A percentile compares a stretch with the other conserved stretches of the same genome.
phyloP scores from a whole-genome alignment of 2,888 invertebrate genomes.

The Aphodius sticticus region DNA sequence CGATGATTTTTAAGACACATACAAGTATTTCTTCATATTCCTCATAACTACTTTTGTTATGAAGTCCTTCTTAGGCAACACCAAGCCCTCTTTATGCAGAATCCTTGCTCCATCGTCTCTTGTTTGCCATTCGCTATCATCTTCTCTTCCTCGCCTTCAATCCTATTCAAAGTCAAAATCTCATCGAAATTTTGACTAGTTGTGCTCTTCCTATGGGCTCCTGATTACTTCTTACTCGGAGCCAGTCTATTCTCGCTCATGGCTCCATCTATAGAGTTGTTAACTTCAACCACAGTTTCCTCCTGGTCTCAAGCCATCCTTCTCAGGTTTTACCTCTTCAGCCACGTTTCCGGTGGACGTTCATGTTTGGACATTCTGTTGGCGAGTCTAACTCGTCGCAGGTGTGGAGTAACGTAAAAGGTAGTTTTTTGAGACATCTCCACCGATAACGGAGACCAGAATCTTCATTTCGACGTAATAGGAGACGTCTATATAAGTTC shows the following conservation, averaged over 20 bases:
- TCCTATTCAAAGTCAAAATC: constrained; percentile 50
- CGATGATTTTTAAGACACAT: no score
- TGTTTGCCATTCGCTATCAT: constrained; percentile 39
- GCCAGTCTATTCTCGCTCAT: constrained; percentile 16
- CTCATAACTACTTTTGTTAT: constrained; percentile 44
- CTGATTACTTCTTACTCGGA: constrained; percentile 25
- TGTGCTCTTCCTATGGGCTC: constrained; percentile 26
- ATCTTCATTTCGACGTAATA: constrained; percentile 89
- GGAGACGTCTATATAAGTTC: constrained; percentile 83
- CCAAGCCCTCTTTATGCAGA: constrained; percentile 64
- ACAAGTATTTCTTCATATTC: no score
- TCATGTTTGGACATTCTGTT: constrained; percentile 55
- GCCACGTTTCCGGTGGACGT: constrained; percentile 36
- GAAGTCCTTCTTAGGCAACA: constrained; percentile 62
- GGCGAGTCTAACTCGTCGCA: constrained; percentile 70
- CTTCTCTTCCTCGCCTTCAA: constrained; percentile 40
- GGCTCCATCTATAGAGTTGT: constrained; percentile 41
- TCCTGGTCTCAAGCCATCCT: constrained; percentile 59
- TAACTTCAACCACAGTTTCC: constrained; percentile 57
- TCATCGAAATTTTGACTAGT: constrained; percentile 49
- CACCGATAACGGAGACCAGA: constrained; percentile 81
- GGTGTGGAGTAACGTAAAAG: constrained; percentile 81
- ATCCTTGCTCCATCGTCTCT: constrained; percentile 57
- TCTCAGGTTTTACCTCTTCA: constrained; percentile 49
- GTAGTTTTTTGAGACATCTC: constrained; percentile 82